Base-by-base conservation (phyloP, 2,113 vertebrate genomes). In the Malurus cyaneus region DNA sequence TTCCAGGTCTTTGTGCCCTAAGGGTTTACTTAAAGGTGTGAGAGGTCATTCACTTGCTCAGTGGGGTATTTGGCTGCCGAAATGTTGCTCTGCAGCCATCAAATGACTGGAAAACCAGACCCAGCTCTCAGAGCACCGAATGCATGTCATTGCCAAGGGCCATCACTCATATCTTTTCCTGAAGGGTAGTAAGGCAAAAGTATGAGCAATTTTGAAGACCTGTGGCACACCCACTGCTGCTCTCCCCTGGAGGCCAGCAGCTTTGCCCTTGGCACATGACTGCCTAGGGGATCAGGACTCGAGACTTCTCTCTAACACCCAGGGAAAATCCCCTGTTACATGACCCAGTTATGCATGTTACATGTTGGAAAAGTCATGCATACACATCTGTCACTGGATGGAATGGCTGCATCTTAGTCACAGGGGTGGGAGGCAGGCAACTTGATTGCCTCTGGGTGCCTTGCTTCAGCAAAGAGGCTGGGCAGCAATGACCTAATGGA, bases 401-500 rank as follows among this genome's bases (percentile, higher is more conserved):
- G 60, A 90, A 86, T 46, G 59, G 46, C 54, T 83, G 34, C 72
- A 73, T 59, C 42, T 77, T n/a, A 72, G 49, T 76, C 81, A 76
- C 0, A 1, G 28, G 28, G 25, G 46, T 3, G 12, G 15, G 42
- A 62, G 32, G 60, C 26, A 89, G 66, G 57, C 24, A 54, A 60
- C 11, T 64, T 47, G 52, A 64, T 67, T 82, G 46, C 74, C 52
- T 86, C 77, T 80, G 70, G 19, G 34, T 31, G 32, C 36, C 32
- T 94, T 76, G n/a, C 62, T 83, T 86, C 52, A 88, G 67, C 10
- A 32, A 62, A 89, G 81, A 73, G 71, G 42, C 64, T 47, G 76
- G 56, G 72, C 60, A 94, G 82, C 67, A 86, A 50, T 86, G 94
- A 96, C 47, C 76, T 69, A 83, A 94, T 42, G 59, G 94, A 54